phyloP scores from a whole-genome alignment of 2,797 vertebrate genomes.

The Helostoma temminkii region DNA sequence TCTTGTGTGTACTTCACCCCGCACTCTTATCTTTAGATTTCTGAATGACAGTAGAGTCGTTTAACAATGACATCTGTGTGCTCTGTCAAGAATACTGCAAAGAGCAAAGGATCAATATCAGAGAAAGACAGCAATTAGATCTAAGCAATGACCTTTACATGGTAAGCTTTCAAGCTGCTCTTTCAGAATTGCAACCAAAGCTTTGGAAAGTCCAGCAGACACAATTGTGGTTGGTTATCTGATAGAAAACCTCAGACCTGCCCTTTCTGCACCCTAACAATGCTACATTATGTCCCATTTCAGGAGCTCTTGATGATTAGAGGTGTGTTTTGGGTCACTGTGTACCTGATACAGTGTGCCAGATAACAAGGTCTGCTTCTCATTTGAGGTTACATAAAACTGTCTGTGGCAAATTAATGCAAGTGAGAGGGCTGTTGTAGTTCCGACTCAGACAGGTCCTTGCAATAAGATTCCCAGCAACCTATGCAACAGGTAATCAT shows the following conservation, averaged over 20 bases:
- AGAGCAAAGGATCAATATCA: slow-evolving; percentile 65
- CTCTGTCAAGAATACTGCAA: slow-evolving; percentile 15
- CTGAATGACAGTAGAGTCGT: slow-evolving; percentile 14
- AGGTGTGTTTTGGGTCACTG: slow-evolving; percentile 63
- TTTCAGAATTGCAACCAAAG: slow-evolving; percentile 78
- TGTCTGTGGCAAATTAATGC: slow-evolving; percentile 35
- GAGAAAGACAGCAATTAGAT: slow-evolving; percentile 55
- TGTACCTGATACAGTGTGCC: slow-evolving; percentile 78
- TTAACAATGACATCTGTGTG: slow-evolving; percentile 30
- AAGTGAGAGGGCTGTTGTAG: slow-evolving; percentile 35
- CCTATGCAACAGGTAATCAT: slow-evolving; percentile 10
- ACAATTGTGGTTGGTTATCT: slow-evolving; percentile 76
- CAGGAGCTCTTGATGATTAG: slow-evolving; percentile 64
- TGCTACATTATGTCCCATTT: slow-evolving; percentile 76
- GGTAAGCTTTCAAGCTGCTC: slow-evolving; percentile 72
- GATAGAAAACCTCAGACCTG: slow-evolving; percentile 74
- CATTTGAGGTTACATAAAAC: slow-evolving; percentile 61
- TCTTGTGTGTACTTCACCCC: background rate
- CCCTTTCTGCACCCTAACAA: slow-evolving; percentile 75
- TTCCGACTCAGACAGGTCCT: slow-evolving; percentile 29
- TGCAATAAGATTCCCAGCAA: slow-evolving; percentile 18
- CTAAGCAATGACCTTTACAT: slow-evolving; percentile 55
- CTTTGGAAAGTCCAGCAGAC: slow-evolving; percentile 70
- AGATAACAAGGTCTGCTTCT: slow-evolving; percentile 63
- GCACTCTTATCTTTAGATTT: slow-evolving; percentile 34